Evolutionary conservation across 2,797 vertebrate genomes (phyloP).

Genomic region (Cryptoprocta ferox): DNA sequence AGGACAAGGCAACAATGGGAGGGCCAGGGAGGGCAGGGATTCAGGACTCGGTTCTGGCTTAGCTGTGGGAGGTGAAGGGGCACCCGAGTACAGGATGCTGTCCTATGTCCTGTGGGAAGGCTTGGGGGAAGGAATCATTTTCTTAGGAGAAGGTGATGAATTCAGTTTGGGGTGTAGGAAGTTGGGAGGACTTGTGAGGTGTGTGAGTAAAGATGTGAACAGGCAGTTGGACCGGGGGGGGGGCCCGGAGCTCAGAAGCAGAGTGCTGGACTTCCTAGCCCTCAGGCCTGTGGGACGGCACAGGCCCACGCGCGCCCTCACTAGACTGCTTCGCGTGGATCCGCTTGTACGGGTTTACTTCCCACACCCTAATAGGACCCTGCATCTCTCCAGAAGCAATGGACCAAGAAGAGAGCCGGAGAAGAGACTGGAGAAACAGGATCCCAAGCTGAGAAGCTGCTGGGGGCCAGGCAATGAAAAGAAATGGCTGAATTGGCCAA

Average conservation of each 20-base stretch:
- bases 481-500: background rate
- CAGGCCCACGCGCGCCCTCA: rapidly evolving
- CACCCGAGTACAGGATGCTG: background rate
- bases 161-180: background rate
- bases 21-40: rapidly evolving
- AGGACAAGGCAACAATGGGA: no score
- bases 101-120: background rate
- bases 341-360: background rate
- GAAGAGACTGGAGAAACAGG: background rate
- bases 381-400: background rate
- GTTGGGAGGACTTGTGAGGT: background rate
- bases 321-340: rapidly evolving
- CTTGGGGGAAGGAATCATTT: background rate
- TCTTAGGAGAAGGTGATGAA: background rate
- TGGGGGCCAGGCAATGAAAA: background rate
- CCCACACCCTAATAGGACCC: background rate
- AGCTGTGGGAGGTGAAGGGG: background rate
- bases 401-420: background rate
- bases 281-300: background rate
- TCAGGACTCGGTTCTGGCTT: background rate
- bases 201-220: background rate
- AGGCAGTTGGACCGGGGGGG: background rate
- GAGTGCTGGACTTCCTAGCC: background rate
- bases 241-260: background rate
- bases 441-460: background rate